Base-by-base conservation (phyloP, 1,140 invertebrate species). In the Drosophila lacertosa region DNA sequence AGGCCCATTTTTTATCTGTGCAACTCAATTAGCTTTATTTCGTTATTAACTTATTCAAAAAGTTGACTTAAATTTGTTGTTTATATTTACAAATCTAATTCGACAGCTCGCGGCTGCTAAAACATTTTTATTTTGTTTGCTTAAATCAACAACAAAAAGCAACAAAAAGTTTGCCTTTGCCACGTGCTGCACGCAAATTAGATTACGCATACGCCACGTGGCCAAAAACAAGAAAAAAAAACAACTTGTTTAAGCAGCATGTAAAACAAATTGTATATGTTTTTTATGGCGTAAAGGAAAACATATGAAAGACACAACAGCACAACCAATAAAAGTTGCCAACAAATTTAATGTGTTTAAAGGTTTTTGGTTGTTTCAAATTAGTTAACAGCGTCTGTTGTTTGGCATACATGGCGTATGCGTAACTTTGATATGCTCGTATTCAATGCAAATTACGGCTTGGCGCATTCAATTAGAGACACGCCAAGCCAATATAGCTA, bases 151-250 rank as follows among this genome's bases (percentile, higher is more conserved):
- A 77, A 47, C 42, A 77, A 73, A 35, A 10, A 51, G n/a, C n/a
- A 35, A 60, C n/a, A 22, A 35, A 53, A 54, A 64, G 40, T 18
- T 55, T 69, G 7, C 10, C 7, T 9, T 1, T 70, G 73, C 42
- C 81, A 86, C 81, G 73, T 77, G 77, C 81, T 50, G n/a, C 71
- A 68, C 60, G 62, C 59, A 79, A 83, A 79, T 86, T 74, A 73
- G 55, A 84, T 84, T 86, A 63, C 76, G 77, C 68, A 86, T 80
- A 80, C 76, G 73, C 45, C 47, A 57, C 58, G 62, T 86, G 48
- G 37, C 7, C 45, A 29, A 29, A 5, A 29, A n/a, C n/a, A n/a
- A n/a, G n/a, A n/a, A n/a, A n/a, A n/a, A n/a, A n/a, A n/a, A 54
- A 18, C 65, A 44, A 48, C 58, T 22, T 20, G 29, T 58, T 18